These are phyloP conservation scores for Campoletis raptor DNA, from an alignment of 2,888 invertebrate genomes.

Conservation along the genomic window DNA sequence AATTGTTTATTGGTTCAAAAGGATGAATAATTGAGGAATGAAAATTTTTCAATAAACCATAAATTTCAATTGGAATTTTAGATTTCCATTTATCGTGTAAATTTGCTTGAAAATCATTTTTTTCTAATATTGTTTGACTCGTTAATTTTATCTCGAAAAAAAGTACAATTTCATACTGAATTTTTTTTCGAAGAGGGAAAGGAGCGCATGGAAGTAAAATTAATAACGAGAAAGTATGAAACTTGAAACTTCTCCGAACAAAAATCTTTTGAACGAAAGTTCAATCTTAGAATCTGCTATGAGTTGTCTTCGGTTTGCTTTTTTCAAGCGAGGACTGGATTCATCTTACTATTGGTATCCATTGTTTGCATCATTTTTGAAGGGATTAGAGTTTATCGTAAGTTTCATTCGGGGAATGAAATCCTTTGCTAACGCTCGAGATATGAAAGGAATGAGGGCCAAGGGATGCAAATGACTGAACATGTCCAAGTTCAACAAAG, in stretches of 20 bases:
- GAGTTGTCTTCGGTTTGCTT: not conserved
- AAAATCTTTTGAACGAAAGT: not conserved
- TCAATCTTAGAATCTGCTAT: not conserved
- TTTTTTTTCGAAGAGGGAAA: not conserved
- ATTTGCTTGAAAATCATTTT: not conserved
- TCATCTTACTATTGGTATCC: not conserved
- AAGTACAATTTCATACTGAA: not conserved
- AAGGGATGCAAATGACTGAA: constrained; percentile 28
- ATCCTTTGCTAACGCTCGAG: not conserved
- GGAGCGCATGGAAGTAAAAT: not conserved
- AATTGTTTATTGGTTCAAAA: not conserved
- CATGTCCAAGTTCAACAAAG: constrained; percentile 43
- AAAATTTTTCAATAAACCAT: not conserved
- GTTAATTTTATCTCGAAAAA: not conserved
- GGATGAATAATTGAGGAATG: not conserved
- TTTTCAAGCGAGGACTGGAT: not conserved
- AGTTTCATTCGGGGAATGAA: not conserved
- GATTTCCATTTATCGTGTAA: not conserved
- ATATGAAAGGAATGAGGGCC: not conserved
- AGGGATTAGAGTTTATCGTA: not conserved
- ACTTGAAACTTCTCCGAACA: not conserved
- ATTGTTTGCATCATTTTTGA: not conserved
- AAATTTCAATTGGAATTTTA: not conserved
- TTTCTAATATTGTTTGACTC: not conserved
- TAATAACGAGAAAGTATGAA: not conserved